These are phyloP conservation scores for Elymnias hypermnestra DNA, from an alignment of 1,140 invertebrate species.

Conservation along the genomic window DNA sequence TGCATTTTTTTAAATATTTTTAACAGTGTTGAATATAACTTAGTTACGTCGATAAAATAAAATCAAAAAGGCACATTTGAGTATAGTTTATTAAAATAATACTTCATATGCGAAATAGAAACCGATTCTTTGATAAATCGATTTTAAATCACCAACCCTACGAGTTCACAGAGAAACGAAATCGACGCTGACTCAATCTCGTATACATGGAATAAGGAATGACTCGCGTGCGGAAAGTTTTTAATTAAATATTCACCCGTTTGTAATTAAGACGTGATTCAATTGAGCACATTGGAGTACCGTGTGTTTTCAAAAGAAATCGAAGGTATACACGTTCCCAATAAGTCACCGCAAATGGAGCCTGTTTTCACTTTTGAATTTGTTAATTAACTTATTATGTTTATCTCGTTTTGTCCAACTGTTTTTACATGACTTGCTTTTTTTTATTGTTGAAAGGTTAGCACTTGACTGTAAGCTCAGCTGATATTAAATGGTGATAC, in stretches of 20 bases:
- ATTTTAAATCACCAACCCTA: conserved; percentile 12
- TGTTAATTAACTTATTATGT: conserved; percentile 1
- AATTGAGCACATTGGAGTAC: conserved; percentile 57
- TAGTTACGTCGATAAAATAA: too few relatives aligned
- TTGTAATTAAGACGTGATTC: conserved; percentile 71
- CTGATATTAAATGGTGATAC: too few relatives aligned
- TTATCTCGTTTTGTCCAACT: too few relatives aligned
- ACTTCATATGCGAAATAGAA: background rate
- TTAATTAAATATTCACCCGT: conserved; percentile 74
- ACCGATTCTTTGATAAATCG: conserved; percentile 3
- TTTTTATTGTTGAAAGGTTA: too few relatives aligned
- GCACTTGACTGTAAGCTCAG: too few relatives aligned
- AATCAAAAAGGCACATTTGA: too few relatives aligned
- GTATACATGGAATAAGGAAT: conserved; percentile 73
- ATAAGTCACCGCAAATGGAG: background rate
- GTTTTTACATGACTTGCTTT: too few relatives aligned
- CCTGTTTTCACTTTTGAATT: background rate
- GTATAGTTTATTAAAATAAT: background rate
- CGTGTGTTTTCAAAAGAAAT: conserved; percentile 53
- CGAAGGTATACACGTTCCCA: conserved; percentile 6
- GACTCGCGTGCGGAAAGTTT: conserved; percentile 71
- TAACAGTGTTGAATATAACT: too few relatives aligned
- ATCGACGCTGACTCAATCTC: conserved; percentile 68
- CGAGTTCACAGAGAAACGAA: conserved; percentile 58
- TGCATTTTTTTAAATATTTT: too few relatives aligned